These are phyloP conservation scores for Datnioides undecimradiatus DNA, from an alignment of 2,113 vertebrate species.

Conservation along the genomic window DNA sequence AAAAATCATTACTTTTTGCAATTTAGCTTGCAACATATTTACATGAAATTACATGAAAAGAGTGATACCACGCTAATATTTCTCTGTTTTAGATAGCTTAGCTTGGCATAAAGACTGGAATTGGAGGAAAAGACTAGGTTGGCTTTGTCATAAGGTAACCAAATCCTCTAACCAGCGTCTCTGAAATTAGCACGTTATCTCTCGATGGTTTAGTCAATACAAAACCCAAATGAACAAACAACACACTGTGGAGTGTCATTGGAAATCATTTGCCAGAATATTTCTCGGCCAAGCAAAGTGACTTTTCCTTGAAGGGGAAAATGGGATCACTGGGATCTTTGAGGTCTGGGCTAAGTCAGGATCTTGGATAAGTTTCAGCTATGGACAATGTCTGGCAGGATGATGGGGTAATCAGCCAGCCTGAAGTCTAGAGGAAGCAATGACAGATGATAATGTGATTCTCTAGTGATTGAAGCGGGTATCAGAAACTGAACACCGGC, in stretches of 20 bases:
- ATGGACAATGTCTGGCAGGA: conserved; percentile 26
- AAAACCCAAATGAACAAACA: background rate
- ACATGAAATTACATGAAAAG: too few species aligned
- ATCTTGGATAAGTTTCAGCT: conserved; percentile 35
- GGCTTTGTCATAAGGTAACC: background rate
- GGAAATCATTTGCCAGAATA: background rate
- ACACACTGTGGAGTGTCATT: background rate
- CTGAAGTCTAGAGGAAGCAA: conserved; percentile 41
- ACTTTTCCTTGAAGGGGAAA: background rate
- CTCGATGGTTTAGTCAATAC: background rate
- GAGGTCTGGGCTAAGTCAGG: conserved; percentile 3
- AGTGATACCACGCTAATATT: too few species aligned
- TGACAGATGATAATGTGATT: conserved; percentile 64
- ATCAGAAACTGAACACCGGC: conserved; percentile 56
- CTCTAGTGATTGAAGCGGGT: conserved; percentile 58
- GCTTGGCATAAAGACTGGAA: background rate
- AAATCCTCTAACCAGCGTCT: background rate
- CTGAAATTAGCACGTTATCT: background rate
- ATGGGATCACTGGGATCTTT: background rate
- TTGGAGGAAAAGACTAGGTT: background rate
- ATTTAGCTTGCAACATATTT: too few species aligned
- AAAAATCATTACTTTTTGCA: too few species aligned
- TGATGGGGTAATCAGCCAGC: conserved; percentile 63
- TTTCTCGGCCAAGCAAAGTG: background rate
- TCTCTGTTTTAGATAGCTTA: background rate